Conservation (phyloP, 2,113 vertebrate genomes). For the rabbit (Oryctolagus cuniculus) region DNA sequence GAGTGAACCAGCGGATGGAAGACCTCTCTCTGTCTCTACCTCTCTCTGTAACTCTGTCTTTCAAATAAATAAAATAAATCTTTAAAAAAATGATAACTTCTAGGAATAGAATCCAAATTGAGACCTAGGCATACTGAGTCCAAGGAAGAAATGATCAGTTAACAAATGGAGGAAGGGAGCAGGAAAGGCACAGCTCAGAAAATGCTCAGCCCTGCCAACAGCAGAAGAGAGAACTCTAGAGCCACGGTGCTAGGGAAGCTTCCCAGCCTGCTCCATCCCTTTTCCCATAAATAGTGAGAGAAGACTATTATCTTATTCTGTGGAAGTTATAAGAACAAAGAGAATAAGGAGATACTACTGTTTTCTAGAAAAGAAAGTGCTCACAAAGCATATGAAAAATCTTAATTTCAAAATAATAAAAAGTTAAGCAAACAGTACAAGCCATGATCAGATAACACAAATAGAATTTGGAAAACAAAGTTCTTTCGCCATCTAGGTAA, state of each 20-base stretch:
- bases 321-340: background rate
- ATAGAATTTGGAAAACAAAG: background rate
- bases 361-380: constrained; percentile 48
- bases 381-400: background rate
- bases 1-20: no score
- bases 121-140: background rate
- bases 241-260: background rate
- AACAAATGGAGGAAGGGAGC: background rate
- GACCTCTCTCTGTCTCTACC: no score
- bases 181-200: background rate
- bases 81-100: no score
- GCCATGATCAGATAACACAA: background rate
- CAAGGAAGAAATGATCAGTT: constrained; percentile 9
- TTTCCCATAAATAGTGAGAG: background rate
- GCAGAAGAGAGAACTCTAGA: background rate
- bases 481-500: constrained; percentile 12
- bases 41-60: no score
- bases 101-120: background rate
- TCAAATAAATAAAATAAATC: no score
- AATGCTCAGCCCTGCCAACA: no score
- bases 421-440: background rate
- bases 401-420: constrained; percentile 40
- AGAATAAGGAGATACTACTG: background rate
- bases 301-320: background rate
- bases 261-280: background rate